phyloP scores from a whole-genome alignment of 2,888 invertebrate genomes.

The Dolichopus griseipennis region DNA sequence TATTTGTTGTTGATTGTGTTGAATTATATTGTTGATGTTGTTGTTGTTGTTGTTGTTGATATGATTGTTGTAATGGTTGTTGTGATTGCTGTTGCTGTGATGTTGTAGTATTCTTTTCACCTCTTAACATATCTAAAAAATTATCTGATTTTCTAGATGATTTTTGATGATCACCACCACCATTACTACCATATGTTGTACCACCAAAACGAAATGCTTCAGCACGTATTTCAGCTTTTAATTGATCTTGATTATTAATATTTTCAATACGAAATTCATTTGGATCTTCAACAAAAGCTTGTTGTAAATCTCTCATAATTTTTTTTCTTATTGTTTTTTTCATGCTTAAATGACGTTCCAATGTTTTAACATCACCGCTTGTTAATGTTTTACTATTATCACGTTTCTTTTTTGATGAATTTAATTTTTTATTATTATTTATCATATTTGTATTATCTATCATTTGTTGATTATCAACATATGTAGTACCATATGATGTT shows the following conservation, averaged over 20 bases:
- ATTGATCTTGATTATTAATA: constrained; percentile 56
- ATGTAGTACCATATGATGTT: constrained; percentile 34
- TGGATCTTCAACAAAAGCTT: constrained; percentile 63
- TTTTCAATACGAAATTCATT: constrained; percentile 63
- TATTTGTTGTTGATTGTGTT: constrained; percentile 27
- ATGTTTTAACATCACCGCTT: constrained; percentile 61
- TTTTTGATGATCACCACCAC: constrained; percentile 32
- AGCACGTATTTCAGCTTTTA: constrained; percentile 58
- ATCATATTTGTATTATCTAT: constrained; percentile 18
- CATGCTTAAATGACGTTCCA: constrained; percentile 76
- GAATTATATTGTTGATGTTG: constrained; percentile 20
- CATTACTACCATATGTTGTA: no score
- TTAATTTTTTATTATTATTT: constrained; percentile 21
- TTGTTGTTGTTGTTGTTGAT: constrained; percentile 27
- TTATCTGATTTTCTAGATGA: constrained; percentile 46
- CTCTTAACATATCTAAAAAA: constrained; percentile 59
- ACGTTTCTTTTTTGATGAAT: constrained; percentile 46
- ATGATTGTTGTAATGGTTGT: constrained; percentile 26
- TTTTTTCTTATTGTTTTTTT: constrained; percentile 79
- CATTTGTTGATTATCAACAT: constrained; percentile 40
- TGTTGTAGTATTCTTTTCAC: constrained; percentile 42
- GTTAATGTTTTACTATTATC: constrained; percentile 59
- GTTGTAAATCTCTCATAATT: constrained; percentile 74
- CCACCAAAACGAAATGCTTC: constrained; percentile 56
- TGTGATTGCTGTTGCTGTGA: constrained; percentile 27